Evolutionary conservation across 2,888 invertebrate genomes (phyloP).

Genomic region (Chaetogeoica ovagalla): DNA sequence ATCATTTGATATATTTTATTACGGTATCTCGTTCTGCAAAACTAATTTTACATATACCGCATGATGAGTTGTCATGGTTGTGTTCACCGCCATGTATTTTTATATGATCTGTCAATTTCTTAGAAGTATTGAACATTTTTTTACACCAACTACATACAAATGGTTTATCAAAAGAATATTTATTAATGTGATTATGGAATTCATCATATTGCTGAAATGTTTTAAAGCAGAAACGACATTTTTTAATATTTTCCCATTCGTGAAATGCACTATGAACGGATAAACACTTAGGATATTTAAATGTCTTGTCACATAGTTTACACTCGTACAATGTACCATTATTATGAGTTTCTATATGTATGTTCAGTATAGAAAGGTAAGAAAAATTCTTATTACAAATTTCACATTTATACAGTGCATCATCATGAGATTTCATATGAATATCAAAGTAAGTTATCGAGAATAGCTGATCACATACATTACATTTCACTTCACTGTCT

Average conservation of each 20-base stretch:
- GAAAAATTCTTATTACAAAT: constrained; percentile 26
- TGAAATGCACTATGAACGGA: constrained; percentile 10
- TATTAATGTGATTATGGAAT: constrained; percentile 11
- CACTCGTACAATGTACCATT: not conserved
- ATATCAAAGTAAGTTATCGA: not conserved
- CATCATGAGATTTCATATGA: constrained; percentile 14
- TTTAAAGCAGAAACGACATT: constrained; percentile 25
- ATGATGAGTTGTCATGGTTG: not conserved
- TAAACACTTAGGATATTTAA: not conserved
- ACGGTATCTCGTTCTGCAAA: constrained; percentile 11
- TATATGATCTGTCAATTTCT: no score
- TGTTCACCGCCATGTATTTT: no score
- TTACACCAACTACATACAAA: not conserved
- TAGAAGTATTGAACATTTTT: no score
- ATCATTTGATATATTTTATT: constrained; percentile 6
- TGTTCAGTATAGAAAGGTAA: constrained; percentile 21
- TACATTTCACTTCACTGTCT: constrained; percentile 18
- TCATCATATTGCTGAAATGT: constrained; percentile 3
- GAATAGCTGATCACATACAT: constrained; percentile 17
- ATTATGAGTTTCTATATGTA: constrained; percentile 21
- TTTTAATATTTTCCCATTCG: constrained; percentile 15
- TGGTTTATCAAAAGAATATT: not conserved
- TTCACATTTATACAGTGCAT: constrained; percentile 10
- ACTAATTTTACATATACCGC: constrained; percentile 18
- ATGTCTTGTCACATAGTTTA: constrained; percentile 12